These are phyloP conservation scores for Paguma larvata DNA, from an alignment of 2,797 vertebrate genomes.

Conservation along the genomic window DNA sequence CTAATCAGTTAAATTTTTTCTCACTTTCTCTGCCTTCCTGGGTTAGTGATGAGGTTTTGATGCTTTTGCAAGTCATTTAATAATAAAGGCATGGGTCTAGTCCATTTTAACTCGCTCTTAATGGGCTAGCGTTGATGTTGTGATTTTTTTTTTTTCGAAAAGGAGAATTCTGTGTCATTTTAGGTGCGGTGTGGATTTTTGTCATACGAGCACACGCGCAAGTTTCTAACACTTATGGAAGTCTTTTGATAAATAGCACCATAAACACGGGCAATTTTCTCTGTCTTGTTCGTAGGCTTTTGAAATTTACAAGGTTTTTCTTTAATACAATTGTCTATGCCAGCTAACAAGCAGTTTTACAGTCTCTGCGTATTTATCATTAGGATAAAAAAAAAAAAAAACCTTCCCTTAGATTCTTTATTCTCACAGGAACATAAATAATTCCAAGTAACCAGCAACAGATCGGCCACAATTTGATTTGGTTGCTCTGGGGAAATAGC, in stretches of 20 bases:
- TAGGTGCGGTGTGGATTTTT: constrained; percentile 33
- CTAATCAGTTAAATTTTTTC: constrained; percentile 33
- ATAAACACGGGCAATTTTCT: constrained; percentile 75
- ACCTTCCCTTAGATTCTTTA: constrained; percentile 43
- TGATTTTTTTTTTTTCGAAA: constrained; percentile 40
- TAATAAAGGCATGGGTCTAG: not conserved
- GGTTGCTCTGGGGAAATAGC: constrained; percentile 36
- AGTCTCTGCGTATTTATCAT: constrained; percentile 68
- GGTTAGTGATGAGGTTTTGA: constrained; percentile 12
- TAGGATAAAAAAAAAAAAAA: constrained; percentile 27
- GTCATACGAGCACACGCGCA: not conserved
- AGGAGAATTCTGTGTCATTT: constrained; percentile 64
- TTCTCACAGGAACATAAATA: constrained; percentile 72
- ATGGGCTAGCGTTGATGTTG: not conserved
- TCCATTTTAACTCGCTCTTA: not conserved
- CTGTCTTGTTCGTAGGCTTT: constrained; percentile 61
- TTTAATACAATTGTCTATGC: constrained; percentile 74
- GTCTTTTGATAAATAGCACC: constrained; percentile 73
- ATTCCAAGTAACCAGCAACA: constrained; percentile 61
- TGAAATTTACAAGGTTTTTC: constrained; percentile 75
- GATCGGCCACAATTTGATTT: constrained; percentile 45
- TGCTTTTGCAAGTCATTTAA: not conserved
- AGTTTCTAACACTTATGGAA: constrained; percentile 48
- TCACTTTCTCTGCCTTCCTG: not conserved
- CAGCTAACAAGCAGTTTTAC: constrained; percentile 65